These are phyloP conservation scores for Ophioninae sp. DNA, from an alignment of 2,888 invertebrate genomes.

Conservation along the genomic window DNA sequence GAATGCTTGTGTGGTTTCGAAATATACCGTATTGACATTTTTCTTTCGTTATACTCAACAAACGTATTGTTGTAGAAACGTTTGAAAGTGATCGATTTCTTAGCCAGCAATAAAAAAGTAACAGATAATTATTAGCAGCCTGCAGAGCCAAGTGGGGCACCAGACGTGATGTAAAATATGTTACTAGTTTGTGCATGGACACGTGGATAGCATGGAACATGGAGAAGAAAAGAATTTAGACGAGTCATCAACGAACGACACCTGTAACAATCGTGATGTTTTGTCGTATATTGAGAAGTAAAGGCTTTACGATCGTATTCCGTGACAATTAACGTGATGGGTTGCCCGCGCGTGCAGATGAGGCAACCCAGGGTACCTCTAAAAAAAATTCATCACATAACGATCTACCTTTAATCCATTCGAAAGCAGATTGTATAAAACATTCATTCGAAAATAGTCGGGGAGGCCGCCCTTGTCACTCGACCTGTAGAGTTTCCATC, in stretches of 20 bases:
- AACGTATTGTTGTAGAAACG: not conserved
- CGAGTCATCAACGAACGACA: constrained; percentile 33
- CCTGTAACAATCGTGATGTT: constrained; percentile 19
- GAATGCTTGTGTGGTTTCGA: not conserved
- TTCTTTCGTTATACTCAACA: not conserved
- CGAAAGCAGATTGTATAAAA: constrained; percentile 35
- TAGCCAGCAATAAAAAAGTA: not conserved
- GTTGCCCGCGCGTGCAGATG: constrained; percentile 41
- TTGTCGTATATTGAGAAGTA: constrained; percentile 24
- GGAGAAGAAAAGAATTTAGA: constrained; percentile 28
- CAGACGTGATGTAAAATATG: constrained; percentile 11
- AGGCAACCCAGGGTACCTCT: constrained; percentile 19
- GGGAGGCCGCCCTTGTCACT: constrained; percentile 21
- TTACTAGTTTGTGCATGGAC: constrained; percentile 3
- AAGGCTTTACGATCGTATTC: constrained; percentile 48
- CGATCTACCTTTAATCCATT: constrained; percentile 55
- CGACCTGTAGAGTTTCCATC: constrained; percentile 39
- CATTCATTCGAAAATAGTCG: constrained; percentile 4
- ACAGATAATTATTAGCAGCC: constrained; percentile 1
- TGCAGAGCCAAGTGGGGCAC: not conserved
- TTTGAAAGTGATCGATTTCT: not conserved
- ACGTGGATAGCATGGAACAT: not conserved
- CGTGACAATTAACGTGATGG: constrained; percentile 58
- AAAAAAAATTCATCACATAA: constrained; percentile 51
- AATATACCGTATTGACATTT: not conserved